Evolutionary conservation across 2,113 vertebrate species (phyloP).

Genomic region (Callithrix jacchus): DNA sequence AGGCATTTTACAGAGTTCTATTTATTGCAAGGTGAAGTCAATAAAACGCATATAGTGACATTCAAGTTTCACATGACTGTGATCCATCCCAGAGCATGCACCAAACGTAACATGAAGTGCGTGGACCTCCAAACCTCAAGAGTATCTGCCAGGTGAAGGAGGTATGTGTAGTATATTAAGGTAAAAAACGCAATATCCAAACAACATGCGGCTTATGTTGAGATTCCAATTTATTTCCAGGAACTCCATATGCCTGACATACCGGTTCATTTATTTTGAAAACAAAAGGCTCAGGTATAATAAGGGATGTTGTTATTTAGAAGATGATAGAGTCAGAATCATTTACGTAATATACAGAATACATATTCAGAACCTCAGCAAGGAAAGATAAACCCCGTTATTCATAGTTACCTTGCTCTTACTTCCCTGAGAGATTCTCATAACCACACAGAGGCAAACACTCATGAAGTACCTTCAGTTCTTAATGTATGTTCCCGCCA

Average conservation of each 20-base stretch:
- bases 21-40: background rate
- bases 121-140: background rate
- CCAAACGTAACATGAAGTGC: background rate
- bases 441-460: background rate
- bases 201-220: background rate
- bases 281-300: background rate
- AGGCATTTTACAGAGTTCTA: background rate
- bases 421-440: constrained; percentile 3
- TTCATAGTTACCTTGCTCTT: background rate
- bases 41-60: background rate
- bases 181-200: background rate
- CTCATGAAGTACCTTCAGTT: background rate
- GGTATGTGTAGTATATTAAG: background rate
- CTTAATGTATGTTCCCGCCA: background rate
- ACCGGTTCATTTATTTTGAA: constrained; percentile 38
- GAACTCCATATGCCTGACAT: background rate
- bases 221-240: background rate
- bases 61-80: background rate
- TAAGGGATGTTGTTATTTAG: background rate
- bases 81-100: background rate
- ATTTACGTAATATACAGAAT: background rate
- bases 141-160: background rate
- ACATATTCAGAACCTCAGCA: background rate
- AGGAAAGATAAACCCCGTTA: background rate
- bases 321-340: constrained; percentile 17